A percentile compares a stretch with the other conserved stretches of the same genome.
phyloP scores from a whole-genome alignment of 2,888 invertebrate species.

The Epirrhoe tristata region DNA sequence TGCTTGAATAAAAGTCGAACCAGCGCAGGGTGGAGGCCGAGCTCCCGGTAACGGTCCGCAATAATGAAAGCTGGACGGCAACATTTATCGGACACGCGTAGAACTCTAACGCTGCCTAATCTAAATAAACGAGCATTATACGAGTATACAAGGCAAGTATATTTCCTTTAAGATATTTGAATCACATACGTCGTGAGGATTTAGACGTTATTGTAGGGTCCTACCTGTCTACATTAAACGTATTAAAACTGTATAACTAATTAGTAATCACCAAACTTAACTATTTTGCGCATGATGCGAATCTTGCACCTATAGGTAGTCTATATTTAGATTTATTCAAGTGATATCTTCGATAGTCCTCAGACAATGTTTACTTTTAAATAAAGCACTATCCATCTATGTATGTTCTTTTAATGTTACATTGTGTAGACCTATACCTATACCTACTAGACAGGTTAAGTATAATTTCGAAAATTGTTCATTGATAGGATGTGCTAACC shows the following conservation, averaged over 20 bases:
- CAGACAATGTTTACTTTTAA: too few relatives aligned
- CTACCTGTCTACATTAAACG: constrained; percentile 34
- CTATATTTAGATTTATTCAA: too few relatives aligned
- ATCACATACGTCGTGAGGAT: not conserved
- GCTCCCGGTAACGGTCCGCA: not conserved
- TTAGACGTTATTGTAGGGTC: constrained; percentile 26
- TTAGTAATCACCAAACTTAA: too few relatives aligned
- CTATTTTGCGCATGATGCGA: too few relatives aligned
- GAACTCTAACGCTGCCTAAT: constrained; percentile 18
- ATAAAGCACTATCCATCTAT: not conserved
- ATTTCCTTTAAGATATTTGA: constrained; percentile 21
- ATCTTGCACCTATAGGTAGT: too few relatives aligned
- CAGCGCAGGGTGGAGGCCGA: too few relatives aligned
- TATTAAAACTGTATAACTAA: constrained; percentile 6
- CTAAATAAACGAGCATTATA: not conserved
- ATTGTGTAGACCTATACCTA: not conserved
- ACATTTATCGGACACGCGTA: not conserved
- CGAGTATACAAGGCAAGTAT: not conserved
- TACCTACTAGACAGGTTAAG: not conserved
- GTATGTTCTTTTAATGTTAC: not conserved
- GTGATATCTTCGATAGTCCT: too few relatives aligned
- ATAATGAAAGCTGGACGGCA: not conserved
- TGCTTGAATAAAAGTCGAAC: not conserved
- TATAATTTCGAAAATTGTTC: constrained; percentile 4
- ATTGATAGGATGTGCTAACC: constrained; percentile 34